phyloP scores from a whole-genome alignment of 2,888 invertebrate species.

The Drosophila vallismaia region DNA sequence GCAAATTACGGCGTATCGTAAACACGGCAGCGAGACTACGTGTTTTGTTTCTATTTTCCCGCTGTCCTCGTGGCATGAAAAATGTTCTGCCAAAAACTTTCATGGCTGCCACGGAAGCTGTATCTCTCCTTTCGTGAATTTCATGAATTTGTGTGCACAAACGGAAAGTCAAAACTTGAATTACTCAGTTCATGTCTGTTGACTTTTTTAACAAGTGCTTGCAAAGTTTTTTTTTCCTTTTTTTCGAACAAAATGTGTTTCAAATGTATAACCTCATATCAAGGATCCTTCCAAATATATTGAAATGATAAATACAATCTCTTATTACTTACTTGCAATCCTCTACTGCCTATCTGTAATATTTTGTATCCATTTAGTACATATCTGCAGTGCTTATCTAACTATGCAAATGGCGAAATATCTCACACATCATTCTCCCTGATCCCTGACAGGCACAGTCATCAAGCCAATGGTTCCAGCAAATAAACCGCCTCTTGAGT shows the following conservation, averaged over 20 bases:
- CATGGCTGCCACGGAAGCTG: conserved; percentile 19
- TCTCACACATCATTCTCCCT: conserved; percentile 30
- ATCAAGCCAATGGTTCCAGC: conserved; percentile 31
- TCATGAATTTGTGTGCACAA: not conserved
- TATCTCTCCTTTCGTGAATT: not conserved
- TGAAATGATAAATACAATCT: too few species aligned
- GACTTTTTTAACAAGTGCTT: conserved; percentile 3
- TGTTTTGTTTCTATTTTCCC: conserved; percentile 43
- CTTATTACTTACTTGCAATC: not conserved
- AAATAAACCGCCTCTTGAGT: conserved; percentile 34
- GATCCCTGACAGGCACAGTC: conserved; percentile 14
- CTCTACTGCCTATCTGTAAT: conserved; percentile 8
- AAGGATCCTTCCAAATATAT: too few species aligned
- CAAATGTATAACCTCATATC: not conserved
- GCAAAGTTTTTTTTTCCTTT: not conserved
- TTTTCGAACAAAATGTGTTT: not conserved
- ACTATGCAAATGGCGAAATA: conserved; percentile 33
- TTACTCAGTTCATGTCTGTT: conserved; percentile 5
- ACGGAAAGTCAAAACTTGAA: conserved; percentile 17
- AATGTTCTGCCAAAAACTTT: conserved; percentile 32
- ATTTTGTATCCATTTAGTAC: conserved; percentile 27
- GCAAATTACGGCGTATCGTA: conserved; percentile 65
- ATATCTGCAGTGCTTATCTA: conserved; percentile 35
- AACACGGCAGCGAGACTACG: conserved; percentile 56
- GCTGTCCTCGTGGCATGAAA: conserved; percentile 28